A percentile compares a stretch with the other conserved stretches of the same genome.
Evolutionary conservation across 1,140 invertebrate genomes (phyloP).

Genomic region (Brachionus asplanchnoidis): DNA sequence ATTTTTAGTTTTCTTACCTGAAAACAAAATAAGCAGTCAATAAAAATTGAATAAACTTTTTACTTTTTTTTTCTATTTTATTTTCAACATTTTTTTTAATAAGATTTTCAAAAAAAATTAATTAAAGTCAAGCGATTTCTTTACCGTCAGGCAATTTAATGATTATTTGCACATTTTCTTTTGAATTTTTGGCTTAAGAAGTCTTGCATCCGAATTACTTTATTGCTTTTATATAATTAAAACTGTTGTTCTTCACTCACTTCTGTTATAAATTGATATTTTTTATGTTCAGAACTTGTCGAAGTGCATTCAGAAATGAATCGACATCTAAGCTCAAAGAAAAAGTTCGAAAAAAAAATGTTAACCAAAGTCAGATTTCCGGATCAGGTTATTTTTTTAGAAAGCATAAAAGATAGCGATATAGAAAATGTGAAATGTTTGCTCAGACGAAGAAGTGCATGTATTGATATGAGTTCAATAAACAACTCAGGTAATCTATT

Average conservation of each 20-base stretch:
- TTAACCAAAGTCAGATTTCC: constrained; percentile 49
- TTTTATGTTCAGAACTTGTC: not conserved
- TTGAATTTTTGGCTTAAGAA: not conserved
- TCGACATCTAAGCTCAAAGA: not conserved
- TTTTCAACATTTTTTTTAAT: not conserved
- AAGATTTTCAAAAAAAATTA: not conserved
- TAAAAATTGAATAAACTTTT: not conserved
- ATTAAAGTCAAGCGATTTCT: not conserved
- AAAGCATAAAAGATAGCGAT: constrained; percentile 56
- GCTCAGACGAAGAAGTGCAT: constrained; percentile 51
- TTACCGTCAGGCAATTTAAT: not conserved
- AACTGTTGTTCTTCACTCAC: not conserved
- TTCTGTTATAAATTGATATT: not conserved
- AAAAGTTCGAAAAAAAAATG: constrained; percentile 3
- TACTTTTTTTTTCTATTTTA: not conserved
- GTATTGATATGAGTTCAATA: constrained; percentile 53
- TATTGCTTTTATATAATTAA: not conserved
- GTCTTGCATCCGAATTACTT: not conserved
- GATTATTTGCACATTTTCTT: not conserved
- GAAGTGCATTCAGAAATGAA: not conserved
- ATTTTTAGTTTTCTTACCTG: constrained; percentile 2
- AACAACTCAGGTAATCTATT: constrained; percentile 49
- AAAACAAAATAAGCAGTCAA: not conserved
- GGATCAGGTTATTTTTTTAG: constrained; percentile 55
- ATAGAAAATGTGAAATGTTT: constrained; percentile 49